phyloP scores from a whole-genome alignment of 2,113 vertebrate species.

The Recurvirostra avosetta region DNA sequence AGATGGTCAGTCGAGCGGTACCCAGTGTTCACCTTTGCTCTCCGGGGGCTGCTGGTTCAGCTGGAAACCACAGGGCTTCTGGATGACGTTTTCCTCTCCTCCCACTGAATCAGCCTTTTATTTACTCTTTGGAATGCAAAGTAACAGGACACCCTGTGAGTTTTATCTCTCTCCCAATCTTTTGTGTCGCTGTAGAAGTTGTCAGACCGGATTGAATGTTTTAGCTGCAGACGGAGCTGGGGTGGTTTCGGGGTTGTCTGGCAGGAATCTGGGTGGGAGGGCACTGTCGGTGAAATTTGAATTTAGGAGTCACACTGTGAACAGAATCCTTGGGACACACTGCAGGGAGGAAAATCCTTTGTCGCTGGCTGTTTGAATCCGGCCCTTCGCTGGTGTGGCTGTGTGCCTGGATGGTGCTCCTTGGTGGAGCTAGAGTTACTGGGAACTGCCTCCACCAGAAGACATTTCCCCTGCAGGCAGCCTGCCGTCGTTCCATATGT shows the following conservation, averaged over 20 bases:
- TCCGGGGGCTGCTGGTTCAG: not conserved
- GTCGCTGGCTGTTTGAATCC: not conserved
- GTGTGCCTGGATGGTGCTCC: not conserved
- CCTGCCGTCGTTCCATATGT: not conserved
- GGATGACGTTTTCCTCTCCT: constrained; percentile 26
- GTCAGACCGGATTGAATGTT: not conserved
- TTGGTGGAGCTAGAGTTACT: not conserved
- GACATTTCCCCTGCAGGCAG: not conserved
- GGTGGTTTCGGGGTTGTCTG: constrained; percentile 44
- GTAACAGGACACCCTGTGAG: constrained; percentile 33
- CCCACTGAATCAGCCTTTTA: constrained; percentile 62
- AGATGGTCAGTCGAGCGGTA: not conserved
- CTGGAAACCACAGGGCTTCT: not conserved
- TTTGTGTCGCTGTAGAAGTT: constrained; percentile 1
- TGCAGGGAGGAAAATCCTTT: not conserved
- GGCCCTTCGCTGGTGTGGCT: not conserved
- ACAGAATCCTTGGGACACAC: not conserved
- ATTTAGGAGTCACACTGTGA: not conserved
- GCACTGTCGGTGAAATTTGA: not conserved
- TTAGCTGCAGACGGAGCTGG: not conserved
- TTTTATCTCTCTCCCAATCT: constrained; percentile 23
- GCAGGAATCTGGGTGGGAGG: constrained; percentile 45
- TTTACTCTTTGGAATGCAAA: constrained; percentile 53
- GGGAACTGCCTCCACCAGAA: not conserved
- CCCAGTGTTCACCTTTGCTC: not conserved